Evolutionary conservation across 2,888 invertebrate species (phyloP), one percentile per base, ranked within the genome.

Genomic region (Acronicta aceris): DNA sequence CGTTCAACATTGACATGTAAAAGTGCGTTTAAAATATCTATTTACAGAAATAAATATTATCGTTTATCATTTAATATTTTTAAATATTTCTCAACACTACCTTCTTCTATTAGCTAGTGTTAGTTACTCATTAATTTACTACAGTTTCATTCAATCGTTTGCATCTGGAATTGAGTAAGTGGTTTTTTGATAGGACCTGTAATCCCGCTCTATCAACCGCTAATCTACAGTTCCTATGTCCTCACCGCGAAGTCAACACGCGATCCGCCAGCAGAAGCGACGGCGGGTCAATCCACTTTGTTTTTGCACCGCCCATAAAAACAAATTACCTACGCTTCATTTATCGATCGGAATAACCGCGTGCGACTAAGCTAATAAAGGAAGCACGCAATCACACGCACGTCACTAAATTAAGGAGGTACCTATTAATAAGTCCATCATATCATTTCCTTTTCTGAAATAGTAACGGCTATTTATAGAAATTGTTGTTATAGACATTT

Each of bases 211-310:
- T 41, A 13, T 15, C 17, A 52, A n/a, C 36, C 77, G 72, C 77
- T 55, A 40, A 51, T 48, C 71, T 63, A 47, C 52, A 33, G 45
- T 15, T 50, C 50, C 57, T 57, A 69, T 65, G 66, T 40, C 67
- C 82, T 56, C 67, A 63, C 42, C 78, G 73, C 54, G 76, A 65
- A 80, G 81, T 78, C 81, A 87, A 87, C 93, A 93, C 91, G 92
- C 91, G 85, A 92, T 86, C 83, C 82, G 78, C 78, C 82, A 84
- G 81, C 83, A 85, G 86, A 83, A 86, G 84, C 86, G 79, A 79
- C 80, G 81, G 83, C 86, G 84, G 93, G 93, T 93, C 93, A 92
- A 88, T 93, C 92, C 92, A 90, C 93, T 93, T 90, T 89, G 91
- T 93, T 93, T 93, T 93, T 92, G 93, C 93, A 86, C 81, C 87